Conservation (phyloP, 2,113 vertebrate species). For the Aphyosemion australe region DNA sequence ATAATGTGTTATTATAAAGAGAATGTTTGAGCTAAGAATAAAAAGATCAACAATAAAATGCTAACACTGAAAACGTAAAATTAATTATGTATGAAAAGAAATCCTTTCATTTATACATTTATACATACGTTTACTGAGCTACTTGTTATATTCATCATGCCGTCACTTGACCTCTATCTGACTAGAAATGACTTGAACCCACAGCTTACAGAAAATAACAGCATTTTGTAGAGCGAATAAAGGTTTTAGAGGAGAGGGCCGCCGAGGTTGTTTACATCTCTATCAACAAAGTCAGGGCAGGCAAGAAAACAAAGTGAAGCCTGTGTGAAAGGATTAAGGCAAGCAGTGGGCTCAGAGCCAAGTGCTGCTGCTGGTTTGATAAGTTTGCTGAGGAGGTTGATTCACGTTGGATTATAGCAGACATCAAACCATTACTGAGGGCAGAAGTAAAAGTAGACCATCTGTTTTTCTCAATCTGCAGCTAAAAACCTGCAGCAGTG, state of each 20-base stretch:
- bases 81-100: too few species aligned
- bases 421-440: slow-evolving; percentile 45
- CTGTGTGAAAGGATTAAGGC: slow-evolving; percentile 55
- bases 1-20: too few species aligned
- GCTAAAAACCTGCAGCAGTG: slow-evolving; percentile 19
- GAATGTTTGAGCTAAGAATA: too few species aligned
- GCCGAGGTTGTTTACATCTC: slow-evolving; percentile 38
- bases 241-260: slow-evolving; percentile 19
- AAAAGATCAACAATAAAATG: too few species aligned
- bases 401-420: slow-evolving; percentile 44
- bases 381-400: slow-evolving; percentile 56
- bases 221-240: slow-evolving; percentile 3
- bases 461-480: slow-evolving; percentile 4
- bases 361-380: slow-evolving; percentile 64
- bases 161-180: not conserved
- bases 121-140: not conserved
- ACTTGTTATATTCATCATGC: not conserved
- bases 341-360: slow-evolving; percentile 51
- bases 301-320: slow-evolving; percentile 50
- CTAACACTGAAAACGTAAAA: too few species aligned
- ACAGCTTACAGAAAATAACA: slow-evolving; percentile 6
- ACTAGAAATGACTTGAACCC: not conserved
- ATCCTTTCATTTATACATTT: not conserved
- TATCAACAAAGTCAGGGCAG: slow-evolving; percentile 56
- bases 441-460: slow-evolving; percentile 17